A percentile compares a stretch with the other conserved stretches of the same genome.
Conservation (phyloP, 1,140 invertebrate species). For the Ephestia elutella region DNA sequence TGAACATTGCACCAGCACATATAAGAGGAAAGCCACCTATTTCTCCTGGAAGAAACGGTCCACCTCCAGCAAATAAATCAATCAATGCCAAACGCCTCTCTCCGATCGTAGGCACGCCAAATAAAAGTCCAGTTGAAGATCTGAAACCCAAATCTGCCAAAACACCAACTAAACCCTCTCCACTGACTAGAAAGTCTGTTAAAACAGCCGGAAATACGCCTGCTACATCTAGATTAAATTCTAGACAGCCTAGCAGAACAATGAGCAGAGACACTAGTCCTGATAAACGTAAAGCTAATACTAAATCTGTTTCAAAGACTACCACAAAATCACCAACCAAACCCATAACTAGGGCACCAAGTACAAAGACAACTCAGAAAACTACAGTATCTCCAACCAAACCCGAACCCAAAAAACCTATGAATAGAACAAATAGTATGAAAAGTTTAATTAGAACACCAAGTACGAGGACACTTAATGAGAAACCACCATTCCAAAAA, state of each 20-base stretch:
- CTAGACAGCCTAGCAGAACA: conserved; percentile 59
- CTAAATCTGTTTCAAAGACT: conserved; percentile 25
- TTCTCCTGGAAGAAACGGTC: conserved; percentile 62
- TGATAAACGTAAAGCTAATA: conserved; percentile 46
- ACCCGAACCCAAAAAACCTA: conserved; percentile 63
- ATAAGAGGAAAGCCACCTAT: conserved; percentile 70
- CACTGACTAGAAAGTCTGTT: conserved; percentile 36
- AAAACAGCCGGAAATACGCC: conserved; percentile 56
- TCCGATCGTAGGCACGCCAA: conserved; percentile 69
- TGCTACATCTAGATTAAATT: conserved; percentile 62
- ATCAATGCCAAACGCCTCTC: conserved; percentile 70
- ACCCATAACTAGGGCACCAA: conserved; percentile 43
- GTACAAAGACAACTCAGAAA: conserved; percentile 47
- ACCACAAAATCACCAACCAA: conserved; percentile 35
- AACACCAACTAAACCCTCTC: conserved; percentile 38
- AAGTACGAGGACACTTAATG: conserved; percentile 53
- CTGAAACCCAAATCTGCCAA: conserved; percentile 44
- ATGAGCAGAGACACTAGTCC: conserved; percentile 60
- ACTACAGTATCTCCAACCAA: conserved; percentile 35
- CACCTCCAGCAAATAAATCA: conserved; percentile 62
- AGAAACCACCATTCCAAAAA: conserved; percentile 61
- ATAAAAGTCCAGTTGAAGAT: conserved; percentile 61
- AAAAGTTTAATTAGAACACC: conserved; percentile 57
- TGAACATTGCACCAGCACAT: conserved; percentile 47
- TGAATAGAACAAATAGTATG: conserved; percentile 65